Conservation (phyloP, 64 coral and sea anemone species). For the Montipora sp. region DNA sequence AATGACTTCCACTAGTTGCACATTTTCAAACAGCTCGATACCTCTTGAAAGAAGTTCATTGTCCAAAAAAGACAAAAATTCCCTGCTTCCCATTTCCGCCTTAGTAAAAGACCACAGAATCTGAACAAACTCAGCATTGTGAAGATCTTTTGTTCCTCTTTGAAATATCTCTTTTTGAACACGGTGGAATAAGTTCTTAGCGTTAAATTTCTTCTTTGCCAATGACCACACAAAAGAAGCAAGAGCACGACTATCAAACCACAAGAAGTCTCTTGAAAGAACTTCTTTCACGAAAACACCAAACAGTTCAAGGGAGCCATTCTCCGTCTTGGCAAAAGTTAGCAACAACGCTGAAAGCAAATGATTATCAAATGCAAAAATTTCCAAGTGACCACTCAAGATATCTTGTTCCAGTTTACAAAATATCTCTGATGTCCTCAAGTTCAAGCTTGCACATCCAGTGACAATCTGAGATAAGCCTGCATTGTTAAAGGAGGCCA, state of each 20-base stretch:
- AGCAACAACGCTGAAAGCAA: background rate
- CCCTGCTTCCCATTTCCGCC: background rate
- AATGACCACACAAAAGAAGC: constrained; percentile 36
- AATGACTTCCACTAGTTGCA: background rate
- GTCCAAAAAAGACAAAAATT: background rate
- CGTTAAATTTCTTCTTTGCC: background rate
- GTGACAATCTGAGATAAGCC: constrained; percentile 17
- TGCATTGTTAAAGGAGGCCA: background rate
- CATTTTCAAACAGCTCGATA: background rate
- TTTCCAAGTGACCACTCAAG: background rate
- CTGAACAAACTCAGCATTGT: constrained; percentile 10
- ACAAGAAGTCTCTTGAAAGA: background rate
- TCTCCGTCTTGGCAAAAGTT: background rate
- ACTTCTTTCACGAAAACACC: background rate
- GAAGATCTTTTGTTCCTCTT: background rate
- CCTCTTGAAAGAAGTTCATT: background rate
- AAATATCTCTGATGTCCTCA: background rate
- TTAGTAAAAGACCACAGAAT: constrained; percentile 2
- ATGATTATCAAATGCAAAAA: background rate
- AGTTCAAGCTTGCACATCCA: background rate
- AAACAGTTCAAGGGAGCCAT: background rate
- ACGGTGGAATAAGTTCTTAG: background rate
- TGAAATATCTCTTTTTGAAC: background rate
- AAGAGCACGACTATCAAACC: background rate
- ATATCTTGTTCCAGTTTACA: background rate